These are phyloP conservation scores for Narcine bancroftii DNA, from an alignment of 2,113 vertebrate genomes.

Conservation along the genomic window DNA sequence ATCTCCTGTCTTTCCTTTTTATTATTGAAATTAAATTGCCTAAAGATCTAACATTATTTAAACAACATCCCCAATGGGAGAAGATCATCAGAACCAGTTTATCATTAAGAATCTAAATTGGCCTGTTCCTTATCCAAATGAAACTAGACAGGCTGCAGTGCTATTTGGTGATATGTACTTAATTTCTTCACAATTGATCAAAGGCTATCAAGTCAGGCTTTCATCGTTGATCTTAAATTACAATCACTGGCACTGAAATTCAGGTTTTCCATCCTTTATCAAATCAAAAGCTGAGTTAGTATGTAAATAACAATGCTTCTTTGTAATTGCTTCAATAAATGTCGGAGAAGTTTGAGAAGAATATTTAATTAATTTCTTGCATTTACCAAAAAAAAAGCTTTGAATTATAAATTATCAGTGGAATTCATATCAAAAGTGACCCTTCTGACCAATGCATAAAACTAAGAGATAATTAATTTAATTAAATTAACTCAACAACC, in stretches of 20 bases:
- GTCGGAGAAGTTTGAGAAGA: neutral
- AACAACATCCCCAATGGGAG: too few species aligned
- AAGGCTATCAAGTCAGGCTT: too few species aligned
- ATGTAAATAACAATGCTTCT: neutral
- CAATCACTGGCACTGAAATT: neutral
- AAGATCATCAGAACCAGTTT: too few species aligned
- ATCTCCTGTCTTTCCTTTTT: too few species aligned
- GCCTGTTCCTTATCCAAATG: neutral
- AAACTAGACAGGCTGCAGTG: too few species aligned
- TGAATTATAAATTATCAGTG: neutral
- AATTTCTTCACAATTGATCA: constrained; percentile 1
- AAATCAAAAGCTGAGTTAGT: neutral
- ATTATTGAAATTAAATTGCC: too few species aligned
- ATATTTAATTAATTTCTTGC: neutral
- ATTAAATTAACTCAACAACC: too few species aligned
- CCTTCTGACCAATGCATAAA: neutral
- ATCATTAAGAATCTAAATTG: too few species aligned
- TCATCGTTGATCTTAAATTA: neutral
- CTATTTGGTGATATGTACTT: neutral
- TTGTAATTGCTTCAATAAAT: neutral
- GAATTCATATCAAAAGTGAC: neutral
- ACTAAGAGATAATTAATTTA: neutral
- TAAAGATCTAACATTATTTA: too few species aligned
- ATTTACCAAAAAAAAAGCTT: neutral
- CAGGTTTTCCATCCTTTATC: neutral